These are phyloP conservation scores for Cliona cf. orientalis DNA, from an alignment of 37 sponge, comb jelly and placozoan genomes.

Conservation along the genomic window DNA sequence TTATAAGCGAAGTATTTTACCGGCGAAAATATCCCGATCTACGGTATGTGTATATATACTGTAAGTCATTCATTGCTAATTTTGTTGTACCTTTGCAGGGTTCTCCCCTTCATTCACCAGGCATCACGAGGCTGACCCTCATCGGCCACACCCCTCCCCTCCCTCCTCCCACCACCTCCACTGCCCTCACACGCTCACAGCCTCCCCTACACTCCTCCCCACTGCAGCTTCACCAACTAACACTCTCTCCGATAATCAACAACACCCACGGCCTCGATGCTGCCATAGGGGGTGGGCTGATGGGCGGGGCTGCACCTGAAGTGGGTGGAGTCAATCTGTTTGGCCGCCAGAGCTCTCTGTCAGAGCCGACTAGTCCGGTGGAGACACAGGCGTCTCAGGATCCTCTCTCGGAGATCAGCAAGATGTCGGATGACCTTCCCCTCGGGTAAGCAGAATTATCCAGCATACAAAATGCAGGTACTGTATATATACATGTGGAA, in stretches of 20 bases:
- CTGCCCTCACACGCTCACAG: too few relatives aligned
- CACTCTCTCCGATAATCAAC: background rate
- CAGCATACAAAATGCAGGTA: too few relatives aligned
- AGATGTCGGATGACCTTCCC: conserved; percentile 8
- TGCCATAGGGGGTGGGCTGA: too few relatives aligned
- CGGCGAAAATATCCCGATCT: too few relatives aligned
- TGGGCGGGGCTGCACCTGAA: too few relatives aligned
- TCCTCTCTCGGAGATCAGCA: background rate
- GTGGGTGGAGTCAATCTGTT: too few relatives aligned
- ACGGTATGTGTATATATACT: too few relatives aligned
- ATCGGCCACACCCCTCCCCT: background rate
- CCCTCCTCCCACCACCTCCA: background rate
- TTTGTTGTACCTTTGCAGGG: background rate
- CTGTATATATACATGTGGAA: too few relatives aligned
- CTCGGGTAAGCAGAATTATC: background rate
- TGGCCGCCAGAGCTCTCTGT: background rate
- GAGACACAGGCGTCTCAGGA: conserved; percentile 2
- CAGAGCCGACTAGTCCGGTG: background rate
- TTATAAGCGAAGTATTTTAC: too few relatives aligned
- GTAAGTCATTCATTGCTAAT: too few relatives aligned
- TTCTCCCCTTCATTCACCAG: background rate
- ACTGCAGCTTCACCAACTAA: background rate
- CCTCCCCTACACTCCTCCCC: background rate
- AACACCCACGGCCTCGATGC: background rate
- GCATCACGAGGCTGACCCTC: background rate